phyloP scores from a whole-genome alignment of 2,797 vertebrate genomes.

The Molothrus ater region DNA sequence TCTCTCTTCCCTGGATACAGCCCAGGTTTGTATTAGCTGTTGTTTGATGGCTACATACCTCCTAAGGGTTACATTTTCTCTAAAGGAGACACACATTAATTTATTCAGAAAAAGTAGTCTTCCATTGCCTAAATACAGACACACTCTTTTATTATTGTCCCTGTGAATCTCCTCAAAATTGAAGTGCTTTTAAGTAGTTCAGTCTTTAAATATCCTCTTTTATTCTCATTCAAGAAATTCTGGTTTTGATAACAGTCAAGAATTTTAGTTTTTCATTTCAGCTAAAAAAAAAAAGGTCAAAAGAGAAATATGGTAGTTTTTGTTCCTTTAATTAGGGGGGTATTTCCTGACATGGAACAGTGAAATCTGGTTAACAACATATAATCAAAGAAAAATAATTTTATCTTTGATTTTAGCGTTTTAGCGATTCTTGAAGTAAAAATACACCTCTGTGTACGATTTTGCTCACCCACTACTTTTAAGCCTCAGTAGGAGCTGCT shows the following conservation, averaged over 20 bases:
- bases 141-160: background rate
- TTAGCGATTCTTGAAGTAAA: background rate
- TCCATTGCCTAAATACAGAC: background rate
- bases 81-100: background rate
- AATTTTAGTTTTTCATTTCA: constrained; percentile 17
- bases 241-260: background rate
- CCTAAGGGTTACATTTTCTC: background rate
- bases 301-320: background rate
- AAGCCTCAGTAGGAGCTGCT: constrained; percentile 6
- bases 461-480: background rate
- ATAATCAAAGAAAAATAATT: background rate
- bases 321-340: background rate
- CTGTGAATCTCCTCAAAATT: background rate
- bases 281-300: background rate
- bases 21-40: background rate
- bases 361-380: background rate
- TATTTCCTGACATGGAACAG: background rate
- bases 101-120: background rate
- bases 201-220: background rate
- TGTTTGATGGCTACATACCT: background rate
- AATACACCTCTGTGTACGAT: background rate
- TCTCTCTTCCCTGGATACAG: background rate
- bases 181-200: background rate
- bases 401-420: background rate
- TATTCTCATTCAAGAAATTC: background rate